These are phyloP conservation scores for Ptycholaimellus sp. DNA, from an alignment of 2,888 invertebrate species.

Conservation along the genomic window DNA sequence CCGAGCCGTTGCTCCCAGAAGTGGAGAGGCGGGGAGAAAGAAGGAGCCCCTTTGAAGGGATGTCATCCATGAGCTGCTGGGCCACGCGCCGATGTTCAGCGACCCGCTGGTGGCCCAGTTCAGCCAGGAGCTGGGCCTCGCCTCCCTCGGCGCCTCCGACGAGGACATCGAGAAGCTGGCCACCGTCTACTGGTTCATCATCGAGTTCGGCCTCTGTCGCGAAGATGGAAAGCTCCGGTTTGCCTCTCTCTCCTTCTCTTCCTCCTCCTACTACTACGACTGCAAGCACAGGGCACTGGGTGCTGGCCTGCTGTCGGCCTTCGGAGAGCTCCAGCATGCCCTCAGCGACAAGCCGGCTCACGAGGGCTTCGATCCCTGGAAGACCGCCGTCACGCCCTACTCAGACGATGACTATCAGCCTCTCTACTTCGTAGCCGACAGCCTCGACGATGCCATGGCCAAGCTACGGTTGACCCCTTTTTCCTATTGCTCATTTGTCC, in stretches of 20 bases:
- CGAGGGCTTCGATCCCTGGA: constrained; percentile 66
- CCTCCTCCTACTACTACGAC: too few species aligned
- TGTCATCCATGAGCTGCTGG: constrained; percentile 77
- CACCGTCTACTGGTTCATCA: constrained; percentile 97
- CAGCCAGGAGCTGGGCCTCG: constrained; percentile 72
- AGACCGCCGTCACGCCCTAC: constrained; percentile 75
- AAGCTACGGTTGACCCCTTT: constrained; percentile 71
- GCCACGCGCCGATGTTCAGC: constrained; percentile 82
- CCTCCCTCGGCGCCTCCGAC: constrained; percentile 83
- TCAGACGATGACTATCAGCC: constrained; percentile 50
- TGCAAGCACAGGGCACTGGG: too few species aligned
- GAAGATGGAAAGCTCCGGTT: constrained; percentile 60
- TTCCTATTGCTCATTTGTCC: too few species aligned
- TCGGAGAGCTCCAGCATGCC: constrained; percentile 76
- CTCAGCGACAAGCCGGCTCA: constrained; percentile 69
- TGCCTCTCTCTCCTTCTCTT: too few species aligned
- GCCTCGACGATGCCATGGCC: constrained; percentile 87
- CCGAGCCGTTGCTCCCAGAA: too few species aligned
- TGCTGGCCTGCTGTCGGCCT: constrained; percentile 81
- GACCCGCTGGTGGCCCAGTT: constrained; percentile 81
- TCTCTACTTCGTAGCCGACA: constrained; percentile 87
- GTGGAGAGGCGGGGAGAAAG: too few species aligned
- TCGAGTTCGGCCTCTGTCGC: constrained; percentile 81
- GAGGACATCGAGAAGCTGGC: constrained; percentile 83
- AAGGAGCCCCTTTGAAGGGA: too few species aligned